A percentile compares a stretch with the other conserved stretches of the same genome.
These are phyloP conservation scores for Streblospio benedicti DNA, from an alignment of 1,140 invertebrate genomes.

Conservation along the genomic window DNA sequence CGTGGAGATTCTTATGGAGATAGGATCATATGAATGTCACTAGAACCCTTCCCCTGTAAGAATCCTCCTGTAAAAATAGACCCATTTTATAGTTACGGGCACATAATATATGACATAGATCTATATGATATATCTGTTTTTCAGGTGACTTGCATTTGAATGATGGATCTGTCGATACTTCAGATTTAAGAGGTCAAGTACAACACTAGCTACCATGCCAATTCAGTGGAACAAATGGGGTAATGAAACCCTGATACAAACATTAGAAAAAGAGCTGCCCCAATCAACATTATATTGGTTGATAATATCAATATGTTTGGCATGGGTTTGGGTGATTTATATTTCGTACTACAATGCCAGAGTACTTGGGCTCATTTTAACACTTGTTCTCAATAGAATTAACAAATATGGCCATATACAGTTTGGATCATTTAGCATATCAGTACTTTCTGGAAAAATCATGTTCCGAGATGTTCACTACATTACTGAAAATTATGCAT, in stretches of 20 bases:
- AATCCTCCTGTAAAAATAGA: no score
- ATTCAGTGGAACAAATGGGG: background rate
- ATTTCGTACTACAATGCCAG: slow-evolving; percentile 92
- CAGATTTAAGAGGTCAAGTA: no score
- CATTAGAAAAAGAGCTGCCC: slow-evolving; percentile 30
- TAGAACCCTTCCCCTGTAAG: no score
- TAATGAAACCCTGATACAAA: slow-evolving; percentile 15
- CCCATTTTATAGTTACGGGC: no score
- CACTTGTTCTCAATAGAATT: slow-evolving; percentile 79
- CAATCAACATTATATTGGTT: slow-evolving; percentile 52
- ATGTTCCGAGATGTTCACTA: slow-evolving; percentile 96
- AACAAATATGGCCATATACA: slow-evolving; percentile 74
- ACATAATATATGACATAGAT: no score
- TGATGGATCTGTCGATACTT: no score
- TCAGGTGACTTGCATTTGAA: no score
- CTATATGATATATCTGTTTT: no score
- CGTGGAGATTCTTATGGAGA: no score
- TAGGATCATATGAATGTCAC: no score
- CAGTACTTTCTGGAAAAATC: slow-evolving; percentile 91
- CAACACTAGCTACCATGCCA: no score
- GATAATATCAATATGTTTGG: slow-evolving; percentile 68
- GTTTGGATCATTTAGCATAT: slow-evolving; percentile 88
- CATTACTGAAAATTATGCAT: slow-evolving; percentile 86
- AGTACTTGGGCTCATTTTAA: slow-evolving; percentile 78
- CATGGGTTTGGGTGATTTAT: slow-evolving; percentile 83